Conservation (phyloP, 1,140 invertebrate species). For the Lasaia peninsularis region DNA sequence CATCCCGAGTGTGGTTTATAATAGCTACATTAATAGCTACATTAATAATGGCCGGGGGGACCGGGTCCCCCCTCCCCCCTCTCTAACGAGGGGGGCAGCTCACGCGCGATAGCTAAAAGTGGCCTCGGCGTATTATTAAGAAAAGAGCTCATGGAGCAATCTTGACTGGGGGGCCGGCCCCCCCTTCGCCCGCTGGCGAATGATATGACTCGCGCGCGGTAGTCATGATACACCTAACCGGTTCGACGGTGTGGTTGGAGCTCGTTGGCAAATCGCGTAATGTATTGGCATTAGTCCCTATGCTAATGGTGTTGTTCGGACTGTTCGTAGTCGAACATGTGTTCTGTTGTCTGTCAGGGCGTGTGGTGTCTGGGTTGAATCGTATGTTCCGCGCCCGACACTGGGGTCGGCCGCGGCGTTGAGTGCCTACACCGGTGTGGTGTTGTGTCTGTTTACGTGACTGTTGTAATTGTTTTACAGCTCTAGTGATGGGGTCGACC, state of each 20-base stretch:
- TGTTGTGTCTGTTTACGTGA: background rate
- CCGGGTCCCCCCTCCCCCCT: no score
- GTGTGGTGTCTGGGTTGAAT: background rate
- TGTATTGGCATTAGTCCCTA: background rate
- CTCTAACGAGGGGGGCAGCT: no score
- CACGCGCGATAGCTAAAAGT: no score
- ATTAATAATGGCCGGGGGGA: no score
- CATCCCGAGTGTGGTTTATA: no score
- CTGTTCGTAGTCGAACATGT: constrained; percentile 8
- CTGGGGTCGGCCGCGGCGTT: background rate
- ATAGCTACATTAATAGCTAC: no score
- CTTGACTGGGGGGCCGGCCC: no score
- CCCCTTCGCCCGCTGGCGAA: no score
- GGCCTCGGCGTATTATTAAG: no score
- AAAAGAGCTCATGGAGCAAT: no score
- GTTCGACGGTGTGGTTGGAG: constrained; percentile 4
- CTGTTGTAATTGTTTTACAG: background rate
- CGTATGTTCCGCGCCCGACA: background rate
- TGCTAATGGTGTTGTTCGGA: background rate
- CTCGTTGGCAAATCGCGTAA: background rate
- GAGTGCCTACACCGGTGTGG: constrained; percentile 10
- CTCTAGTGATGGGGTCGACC: background rate
- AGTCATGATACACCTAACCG: background rate
- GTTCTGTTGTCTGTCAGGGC: background rate
- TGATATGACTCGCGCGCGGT: no score